Percentiles rank a stretch among this genome's conserved stretches.
Conservation (phyloP, 2,797 vertebrate genomes). For the Dendrocincla fuliginosa region DNA sequence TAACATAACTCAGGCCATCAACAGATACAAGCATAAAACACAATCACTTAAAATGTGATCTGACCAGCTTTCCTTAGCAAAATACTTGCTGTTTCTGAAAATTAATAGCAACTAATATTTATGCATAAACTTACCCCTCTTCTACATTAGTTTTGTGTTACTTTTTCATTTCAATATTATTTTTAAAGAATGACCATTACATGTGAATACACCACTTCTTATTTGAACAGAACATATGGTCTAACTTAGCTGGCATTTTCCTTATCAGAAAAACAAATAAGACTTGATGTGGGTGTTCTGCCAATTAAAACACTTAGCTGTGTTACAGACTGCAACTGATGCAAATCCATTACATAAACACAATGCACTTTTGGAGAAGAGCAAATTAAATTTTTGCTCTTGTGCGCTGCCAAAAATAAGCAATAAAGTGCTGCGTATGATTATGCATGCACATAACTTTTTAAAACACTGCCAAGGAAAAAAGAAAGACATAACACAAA, state of each 20-base stretch:
- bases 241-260: conserved; percentile 79
- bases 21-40: neutral
- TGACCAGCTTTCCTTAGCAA: neutral
- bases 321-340: conserved; percentile 75
- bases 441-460: conserved; percentile 60
- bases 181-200: conserved; percentile 71
- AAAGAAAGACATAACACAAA: conserved; percentile 18
- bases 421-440: conserved; percentile 54
- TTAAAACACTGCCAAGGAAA: conserved; percentile 33
- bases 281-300: conserved; percentile 79
- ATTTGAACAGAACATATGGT: conserved; percentile 77
- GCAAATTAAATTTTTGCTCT: conserved; percentile 76
- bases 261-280: conserved; percentile 82
- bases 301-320: conserved; percentile 80
- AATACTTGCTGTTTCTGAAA: neutral
- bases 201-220: conserved; percentile 58
- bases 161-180: conserved; percentile 47
- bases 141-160: neutral
- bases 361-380: conserved; percentile 74
- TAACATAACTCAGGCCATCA: neutral
- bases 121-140: neutral
- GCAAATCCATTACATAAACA: conserved; percentile 76
- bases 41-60: neutral
- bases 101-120: neutral
- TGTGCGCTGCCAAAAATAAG: conserved; percentile 67